Percentiles rank a stretch among this genome's conserved stretches.
Evolutionary conservation across 1,140 invertebrate species (phyloP).

Genomic region (Linepithema humile): DNA sequence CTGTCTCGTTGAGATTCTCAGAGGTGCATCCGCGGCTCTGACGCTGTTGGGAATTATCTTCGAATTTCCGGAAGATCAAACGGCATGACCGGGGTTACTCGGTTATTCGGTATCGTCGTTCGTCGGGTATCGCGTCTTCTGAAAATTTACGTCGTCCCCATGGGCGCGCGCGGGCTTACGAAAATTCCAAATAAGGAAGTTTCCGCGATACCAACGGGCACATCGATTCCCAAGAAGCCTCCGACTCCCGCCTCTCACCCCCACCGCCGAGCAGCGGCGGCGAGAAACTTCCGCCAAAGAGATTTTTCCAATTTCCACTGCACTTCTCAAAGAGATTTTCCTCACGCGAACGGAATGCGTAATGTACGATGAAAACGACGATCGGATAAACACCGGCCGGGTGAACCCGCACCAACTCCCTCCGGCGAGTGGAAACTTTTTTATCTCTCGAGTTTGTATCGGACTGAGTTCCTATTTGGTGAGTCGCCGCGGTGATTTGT

Average conservation of each 20-base stretch:
- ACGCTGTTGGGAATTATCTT: conserved; percentile 48
- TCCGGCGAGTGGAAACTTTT: neutral
- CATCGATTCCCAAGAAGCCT: conserved; percentile 48
- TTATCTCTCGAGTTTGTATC: conserved; percentile 45
- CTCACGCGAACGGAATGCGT: conserved; percentile 66
- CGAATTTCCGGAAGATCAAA: conserved; percentile 51
- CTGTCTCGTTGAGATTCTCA: conserved; percentile 48
- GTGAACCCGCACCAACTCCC: neutral
- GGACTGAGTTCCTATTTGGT: conserved; percentile 54
- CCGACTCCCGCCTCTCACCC: conserved; percentile 14
- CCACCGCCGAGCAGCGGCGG: conserved; percentile 34
- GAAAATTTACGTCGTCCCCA: conserved; percentile 51
- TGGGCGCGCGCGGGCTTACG: conserved; percentile 49
- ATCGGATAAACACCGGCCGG: conserved; percentile 59
- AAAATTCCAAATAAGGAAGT: conserved; percentile 68
- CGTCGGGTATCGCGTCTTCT: conserved; percentile 5
- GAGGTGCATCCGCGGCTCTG: neutral
- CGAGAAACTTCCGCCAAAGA: conserved; percentile 61
- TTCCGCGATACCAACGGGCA: conserved; percentile 51
- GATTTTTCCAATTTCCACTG: conserved; percentile 68
- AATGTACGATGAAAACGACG: conserved; percentile 67
- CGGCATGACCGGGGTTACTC: conserved; percentile 53
- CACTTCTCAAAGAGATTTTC: conserved; percentile 66
- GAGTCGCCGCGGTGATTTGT: conserved; percentile 56
- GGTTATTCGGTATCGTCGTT: conserved; percentile 44